Evolutionary conservation across 1,140 invertebrate genomes (phyloP).

Genomic region (Drosophila paulistorum): DNA sequence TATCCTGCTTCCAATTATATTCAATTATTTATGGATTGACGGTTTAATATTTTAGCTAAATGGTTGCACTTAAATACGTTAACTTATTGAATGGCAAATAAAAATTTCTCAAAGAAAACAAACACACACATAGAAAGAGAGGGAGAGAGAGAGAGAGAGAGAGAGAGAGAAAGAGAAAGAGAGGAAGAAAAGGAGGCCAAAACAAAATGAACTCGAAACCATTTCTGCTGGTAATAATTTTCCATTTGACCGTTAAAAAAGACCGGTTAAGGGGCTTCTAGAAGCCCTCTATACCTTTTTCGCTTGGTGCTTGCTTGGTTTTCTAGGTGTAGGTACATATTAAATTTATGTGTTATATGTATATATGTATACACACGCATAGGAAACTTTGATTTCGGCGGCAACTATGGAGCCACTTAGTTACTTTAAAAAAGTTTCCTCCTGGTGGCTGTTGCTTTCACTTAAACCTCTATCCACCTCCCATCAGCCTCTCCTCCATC

Average conservation of each 20-base stretch:
- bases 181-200: neutral
- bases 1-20: neutral
- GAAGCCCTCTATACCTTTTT: neutral
- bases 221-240: conserved; percentile 2
- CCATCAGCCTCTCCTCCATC: too few species aligned
- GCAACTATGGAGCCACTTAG: conserved; percentile 10
- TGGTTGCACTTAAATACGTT: neutral
- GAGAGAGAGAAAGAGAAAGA: neutral
- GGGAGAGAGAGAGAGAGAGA: neutral
- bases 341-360: conserved; percentile 9
- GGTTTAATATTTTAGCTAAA: neutral
- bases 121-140: too few species aligned
- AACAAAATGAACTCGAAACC: neutral
- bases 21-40: neutral
- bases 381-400: conserved; percentile 4
- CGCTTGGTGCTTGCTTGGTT: neutral
- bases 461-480: conserved; percentile 28
- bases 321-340: neutral
- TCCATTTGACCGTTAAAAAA: conserved; percentile 6
- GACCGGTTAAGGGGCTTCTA: neutral
- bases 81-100: neutral
- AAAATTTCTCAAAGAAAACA: too few species aligned
- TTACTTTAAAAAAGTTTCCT: conserved; percentile 40
- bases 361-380: neutral
- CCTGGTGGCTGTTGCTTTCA: conserved; percentile 65